Evolutionary conservation across 2,113 vertebrate genomes (phyloP), one percentile per base, ranked within the genome.

Genomic region (Triplophysa tibetana): DNA sequence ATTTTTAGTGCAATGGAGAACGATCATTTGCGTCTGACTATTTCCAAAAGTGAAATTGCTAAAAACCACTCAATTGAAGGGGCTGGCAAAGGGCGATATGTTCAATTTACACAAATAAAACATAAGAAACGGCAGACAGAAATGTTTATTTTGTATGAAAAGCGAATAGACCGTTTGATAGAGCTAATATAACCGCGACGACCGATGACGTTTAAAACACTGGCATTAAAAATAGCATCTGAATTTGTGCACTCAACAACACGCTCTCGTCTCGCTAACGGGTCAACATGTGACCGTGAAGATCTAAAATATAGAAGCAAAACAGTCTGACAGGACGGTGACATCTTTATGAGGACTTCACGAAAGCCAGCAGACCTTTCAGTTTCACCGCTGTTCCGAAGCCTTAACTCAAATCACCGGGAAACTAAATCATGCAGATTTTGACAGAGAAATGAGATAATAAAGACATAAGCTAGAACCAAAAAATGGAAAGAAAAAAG

Each of bases 1-100:
- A 89, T 90, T 90, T 90, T 90, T 86, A 90, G 87, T 82, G 75
- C 81, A 74, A 81, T 88, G 85, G 78, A 86, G 86, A 66, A 75
- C 82, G 41, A 88, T 77, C 70, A 77, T 85, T 88, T 85, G 80
- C 87, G 88, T 82, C 83, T 80, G 81, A 83, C 73, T 66, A 81
- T 81, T 81, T 88, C 84, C 86, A 85, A 85, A 82, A 83, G 16
- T 82, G 79, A 78, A 79, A 84, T 52, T 74, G 77, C 83, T 85
- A 83, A 61, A 79, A 82, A 79, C 68, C 50, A 38, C 50, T 69
- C 78, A 10, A 52, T 48, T 24, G 9, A 58, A 41, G 23, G 65
- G 17, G 86, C 67, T 60, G 45, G 66, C 8, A 11, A 58, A n/a
- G 54, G 54, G 8, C 19, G n/a, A 58, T 58, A 3, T 58, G 19